These are phyloP conservation scores for Tapirus indicus DNA, from an alignment of 2,797 vertebrate genomes.

Conservation along the genomic window DNA sequence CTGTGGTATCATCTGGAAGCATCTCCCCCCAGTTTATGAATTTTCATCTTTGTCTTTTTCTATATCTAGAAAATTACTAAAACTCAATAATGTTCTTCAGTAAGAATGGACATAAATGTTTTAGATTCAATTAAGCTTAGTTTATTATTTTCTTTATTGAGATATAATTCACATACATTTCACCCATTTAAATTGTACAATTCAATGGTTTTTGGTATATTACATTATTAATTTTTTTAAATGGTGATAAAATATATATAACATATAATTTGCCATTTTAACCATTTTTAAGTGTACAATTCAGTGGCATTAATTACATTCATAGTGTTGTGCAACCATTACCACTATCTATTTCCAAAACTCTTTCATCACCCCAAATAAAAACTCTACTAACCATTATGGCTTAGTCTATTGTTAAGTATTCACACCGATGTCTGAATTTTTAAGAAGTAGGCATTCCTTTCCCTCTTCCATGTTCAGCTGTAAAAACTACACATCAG, in stretches of 20 bases:
- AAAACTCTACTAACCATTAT: background rate
- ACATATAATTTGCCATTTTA: background rate
- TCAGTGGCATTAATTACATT: background rate
- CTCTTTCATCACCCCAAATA: background rate
- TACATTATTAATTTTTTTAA: background rate
- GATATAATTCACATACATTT: background rate
- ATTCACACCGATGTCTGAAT: background rate
- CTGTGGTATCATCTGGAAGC: background rate
- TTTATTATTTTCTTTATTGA: conserved; percentile 40
- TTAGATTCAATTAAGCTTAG: conserved; percentile 31
- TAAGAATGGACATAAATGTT: background rate
- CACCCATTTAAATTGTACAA: conserved; percentile 8
- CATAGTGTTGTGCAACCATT: background rate
- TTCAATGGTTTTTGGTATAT: conserved; percentile 2
- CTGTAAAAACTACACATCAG: background rate
- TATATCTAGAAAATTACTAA: conserved; percentile 24
- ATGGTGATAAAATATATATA: conserved; percentile 22
- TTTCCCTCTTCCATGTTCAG: background rate
- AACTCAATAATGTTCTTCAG: background rate
- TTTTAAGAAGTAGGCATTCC: background rate
- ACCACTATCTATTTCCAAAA: conserved; percentile 43
- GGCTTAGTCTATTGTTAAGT: background rate
- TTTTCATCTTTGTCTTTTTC: conserved; percentile 42
- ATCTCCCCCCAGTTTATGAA: background rate
- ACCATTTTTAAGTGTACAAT: background rate